Percentiles rank a stretch among this genome's conserved stretches.
Evolutionary conservation across 2,113 vertebrate species (phyloP).

Genomic region (Scatophagus argus): DNA sequence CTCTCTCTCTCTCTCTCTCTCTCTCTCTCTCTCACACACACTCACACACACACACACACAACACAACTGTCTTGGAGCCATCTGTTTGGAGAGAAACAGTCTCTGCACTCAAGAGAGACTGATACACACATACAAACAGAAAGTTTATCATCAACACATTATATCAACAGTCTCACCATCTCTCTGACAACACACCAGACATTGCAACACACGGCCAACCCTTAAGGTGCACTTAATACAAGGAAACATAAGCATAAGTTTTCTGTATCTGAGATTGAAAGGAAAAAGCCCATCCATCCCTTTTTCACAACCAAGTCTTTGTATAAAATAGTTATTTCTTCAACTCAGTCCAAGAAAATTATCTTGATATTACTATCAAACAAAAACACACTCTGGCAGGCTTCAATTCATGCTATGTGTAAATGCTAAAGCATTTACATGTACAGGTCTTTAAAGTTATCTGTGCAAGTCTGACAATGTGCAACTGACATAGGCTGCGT

Average conservation of each 20-base stretch:
- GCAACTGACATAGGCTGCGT: neutral
- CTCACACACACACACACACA: constrained; percentile 42
- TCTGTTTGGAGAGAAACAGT: constrained; percentile 56
- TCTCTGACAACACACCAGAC: constrained; percentile 23
- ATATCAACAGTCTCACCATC: constrained; percentile 43
- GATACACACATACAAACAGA: constrained; percentile 22
- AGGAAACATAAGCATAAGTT: neutral
- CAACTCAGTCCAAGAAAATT: neutral
- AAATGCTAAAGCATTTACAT: too few species aligned
- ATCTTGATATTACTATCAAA: neutral
- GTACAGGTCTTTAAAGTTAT: too few species aligned
- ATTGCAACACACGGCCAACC: constrained; percentile 33
- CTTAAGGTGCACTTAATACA: neutral
- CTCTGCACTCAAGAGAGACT: constrained; percentile 35
- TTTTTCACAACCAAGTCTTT: constrained; percentile 11
- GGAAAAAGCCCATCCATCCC: neutral
- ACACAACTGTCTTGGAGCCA: constrained; percentile 49
- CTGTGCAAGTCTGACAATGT: too few species aligned
- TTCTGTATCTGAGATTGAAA: neutral
- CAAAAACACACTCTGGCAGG: neutral
- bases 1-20: too few species aligned
- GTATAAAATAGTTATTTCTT: neutral
- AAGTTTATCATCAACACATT: constrained; percentile 52
- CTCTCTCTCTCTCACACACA: too few species aligned
- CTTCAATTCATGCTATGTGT: neutral